Conservation (phyloP, 2,113 vertebrate genomes). For the Percopsis transmontana region DNA sequence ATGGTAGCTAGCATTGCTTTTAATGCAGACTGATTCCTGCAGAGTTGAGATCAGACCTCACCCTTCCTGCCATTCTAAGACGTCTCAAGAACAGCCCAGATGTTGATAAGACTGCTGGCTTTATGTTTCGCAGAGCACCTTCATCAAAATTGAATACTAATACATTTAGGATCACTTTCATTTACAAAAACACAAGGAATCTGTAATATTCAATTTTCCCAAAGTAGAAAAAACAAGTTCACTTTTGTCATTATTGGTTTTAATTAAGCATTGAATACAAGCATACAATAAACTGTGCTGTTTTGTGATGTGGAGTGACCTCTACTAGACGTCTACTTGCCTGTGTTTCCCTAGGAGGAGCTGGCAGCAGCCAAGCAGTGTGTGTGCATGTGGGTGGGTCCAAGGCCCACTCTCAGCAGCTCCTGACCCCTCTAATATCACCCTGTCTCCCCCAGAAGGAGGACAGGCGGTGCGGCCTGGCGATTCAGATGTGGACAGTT, state of each 20-base stretch:
- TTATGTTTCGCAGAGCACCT: conserved; percentile 37
- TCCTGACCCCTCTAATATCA: conserved; percentile 82
- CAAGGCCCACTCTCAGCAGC: conserved; percentile 78
- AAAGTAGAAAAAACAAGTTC: background rate
- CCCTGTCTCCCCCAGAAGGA: conserved; percentile 73
- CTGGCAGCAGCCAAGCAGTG: conserved; percentile 71
- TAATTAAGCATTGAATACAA: too few species aligned
- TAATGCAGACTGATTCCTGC: conserved; percentile 64
- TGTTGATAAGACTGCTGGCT: conserved; percentile 28
- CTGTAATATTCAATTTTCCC: background rate
- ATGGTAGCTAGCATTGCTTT: conserved; percentile 49
- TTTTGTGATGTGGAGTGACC: background rate
- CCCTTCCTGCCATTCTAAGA: conserved; percentile 75
- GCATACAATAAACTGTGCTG: too few species aligned
- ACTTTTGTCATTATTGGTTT: background rate
- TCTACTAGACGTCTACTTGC: background rate
- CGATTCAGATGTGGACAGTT: background rate
- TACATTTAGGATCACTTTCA: background rate
- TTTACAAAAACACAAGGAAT: background rate
- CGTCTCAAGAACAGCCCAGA: conserved; percentile 46
- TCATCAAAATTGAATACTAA: conserved; percentile 17
- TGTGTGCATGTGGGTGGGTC: conserved; percentile 88
- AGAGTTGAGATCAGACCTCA: conserved; percentile 58
- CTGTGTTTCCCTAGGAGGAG: conserved; percentile 69
- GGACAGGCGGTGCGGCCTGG: conserved; percentile 74